These are phyloP conservation scores for Pasiphila rectangulata DNA, from an alignment of 2,888 invertebrate species.

Conservation along the genomic window DNA sequence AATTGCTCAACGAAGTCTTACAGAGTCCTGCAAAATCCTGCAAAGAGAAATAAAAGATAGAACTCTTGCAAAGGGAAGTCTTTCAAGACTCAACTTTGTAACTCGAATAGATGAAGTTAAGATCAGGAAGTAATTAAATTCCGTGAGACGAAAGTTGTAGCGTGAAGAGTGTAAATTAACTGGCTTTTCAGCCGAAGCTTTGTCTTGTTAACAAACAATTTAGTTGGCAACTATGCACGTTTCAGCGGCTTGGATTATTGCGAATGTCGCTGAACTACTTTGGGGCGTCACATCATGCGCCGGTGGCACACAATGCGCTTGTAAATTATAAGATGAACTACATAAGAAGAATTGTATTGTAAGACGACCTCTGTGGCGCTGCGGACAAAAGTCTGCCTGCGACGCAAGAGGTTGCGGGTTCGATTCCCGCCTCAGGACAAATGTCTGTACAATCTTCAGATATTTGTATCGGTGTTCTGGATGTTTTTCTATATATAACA, in stretches of 20 bases:
- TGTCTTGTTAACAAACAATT: conserved; percentile 11
- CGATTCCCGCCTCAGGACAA: no score
- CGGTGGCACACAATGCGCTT: conserved; percentile 24
- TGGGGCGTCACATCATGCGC: conserved; percentile 14
- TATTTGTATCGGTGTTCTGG: no score
- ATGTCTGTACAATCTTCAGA: no score
- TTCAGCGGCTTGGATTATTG: conserved; percentile 14
- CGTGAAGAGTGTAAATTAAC: conserved; percentile 2
- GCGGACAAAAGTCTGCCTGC: no score
- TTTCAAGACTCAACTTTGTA: conserved; percentile 28
- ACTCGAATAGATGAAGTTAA: conserved; percentile 19
- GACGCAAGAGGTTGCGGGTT: no score
- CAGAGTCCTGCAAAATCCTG: conserved; percentile 11
- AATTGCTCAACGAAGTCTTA: conserved; percentile 16
- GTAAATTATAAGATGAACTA: conserved; percentile 40
- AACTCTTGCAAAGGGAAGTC: conserved; percentile 17
- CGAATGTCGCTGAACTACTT: conserved; percentile 11
- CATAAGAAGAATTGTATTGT: no score
- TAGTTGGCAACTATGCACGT: conserved; percentile 6
- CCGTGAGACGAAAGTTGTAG: no score
- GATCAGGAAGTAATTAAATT: conserved; percentile 28
- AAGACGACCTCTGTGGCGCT: no score
- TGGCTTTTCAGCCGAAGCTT: conserved; percentile 16
- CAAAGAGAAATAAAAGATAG: conserved; percentile 27
- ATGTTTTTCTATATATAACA: no score